phyloP scores from a whole-genome alignment of 2,888 invertebrate genomes.

The Troides oblongomaculatus region DNA sequence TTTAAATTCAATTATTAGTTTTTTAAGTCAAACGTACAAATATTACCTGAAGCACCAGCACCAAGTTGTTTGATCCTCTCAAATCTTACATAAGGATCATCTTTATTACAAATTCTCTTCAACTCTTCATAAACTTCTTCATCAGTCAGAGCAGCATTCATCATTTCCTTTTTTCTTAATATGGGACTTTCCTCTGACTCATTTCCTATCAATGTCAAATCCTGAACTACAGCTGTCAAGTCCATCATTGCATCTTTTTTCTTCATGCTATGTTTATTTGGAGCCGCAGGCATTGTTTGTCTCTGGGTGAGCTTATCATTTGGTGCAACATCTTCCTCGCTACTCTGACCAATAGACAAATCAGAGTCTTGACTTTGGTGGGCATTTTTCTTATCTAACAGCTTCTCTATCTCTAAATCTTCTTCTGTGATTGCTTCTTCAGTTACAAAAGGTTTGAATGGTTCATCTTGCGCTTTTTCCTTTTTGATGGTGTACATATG shows the following conservation, averaged over 20 bases:
- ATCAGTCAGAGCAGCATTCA: conserved; percentile 81
- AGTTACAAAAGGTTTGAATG: conserved; percentile 90
- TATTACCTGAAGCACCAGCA: conserved; percentile 88
- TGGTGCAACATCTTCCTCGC: conserved; percentile 74
- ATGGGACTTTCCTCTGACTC: conserved; percentile 80
- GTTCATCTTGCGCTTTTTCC: conserved; percentile 85
- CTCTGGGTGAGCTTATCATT: conserved; percentile 62
- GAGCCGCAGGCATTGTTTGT: conserved; percentile 79
- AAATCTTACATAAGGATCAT: conserved; percentile 90
- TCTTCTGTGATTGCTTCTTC: conserved; percentile 90
- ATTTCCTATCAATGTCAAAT: conserved; percentile 66
- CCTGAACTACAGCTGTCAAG: conserved; percentile 62
- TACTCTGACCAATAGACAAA: conserved; percentile 74
- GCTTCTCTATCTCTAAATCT: conserved; percentile 89
- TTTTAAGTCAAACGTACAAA: too few species aligned
- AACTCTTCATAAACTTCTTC: conserved; percentile 89
- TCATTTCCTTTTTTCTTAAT: conserved; percentile 80
- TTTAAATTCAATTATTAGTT: too few species aligned
- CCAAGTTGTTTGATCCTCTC: conserved; percentile 91
- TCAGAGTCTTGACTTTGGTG: conserved; percentile 83
- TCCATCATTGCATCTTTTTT: conserved; percentile 66
- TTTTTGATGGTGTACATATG: conserved; percentile 94
- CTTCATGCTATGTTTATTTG: conserved; percentile 64
- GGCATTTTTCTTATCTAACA: conserved; percentile 85
- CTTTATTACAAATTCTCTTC: conserved; percentile 88